A percentile compares a stretch with the other conserved stretches of the same genome.
These are phyloP conservation scores for Xanthorhoe designata DNA, from an alignment of 2,888 invertebrate species.

Conservation along the genomic window DNA sequence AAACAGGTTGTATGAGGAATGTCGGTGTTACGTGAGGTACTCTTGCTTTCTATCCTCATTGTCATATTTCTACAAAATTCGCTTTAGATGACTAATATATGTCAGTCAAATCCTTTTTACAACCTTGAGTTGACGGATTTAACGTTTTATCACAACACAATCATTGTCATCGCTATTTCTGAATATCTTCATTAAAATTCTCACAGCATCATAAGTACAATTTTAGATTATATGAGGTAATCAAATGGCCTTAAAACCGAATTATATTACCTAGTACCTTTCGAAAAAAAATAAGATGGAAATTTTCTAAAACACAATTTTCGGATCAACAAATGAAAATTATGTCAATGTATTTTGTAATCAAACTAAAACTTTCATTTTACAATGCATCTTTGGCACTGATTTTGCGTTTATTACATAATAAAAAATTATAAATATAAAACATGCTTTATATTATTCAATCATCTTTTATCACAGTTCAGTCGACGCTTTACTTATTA, in stretches of 20 bases:
- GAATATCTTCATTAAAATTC: slow-evolving; percentile 24
- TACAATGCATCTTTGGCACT: slow-evolving; percentile 84
- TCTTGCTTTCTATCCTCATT: slow-evolving; percentile 61
- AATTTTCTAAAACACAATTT: no score
- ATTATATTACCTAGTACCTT: not conserved
- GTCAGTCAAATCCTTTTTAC: not conserved
- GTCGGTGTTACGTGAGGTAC: slow-evolving; percentile 53
- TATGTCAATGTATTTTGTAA: no score
- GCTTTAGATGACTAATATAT: slow-evolving; percentile 7
- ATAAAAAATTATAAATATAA: slow-evolving; percentile 66
- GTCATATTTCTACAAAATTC: slow-evolving; percentile 29
- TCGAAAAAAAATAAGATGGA: not conserved
- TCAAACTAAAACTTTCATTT: slow-evolving; percentile 52
- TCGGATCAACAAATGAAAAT: no score
- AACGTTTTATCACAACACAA: slow-evolving; percentile 8
- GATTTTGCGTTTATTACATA: slow-evolving; percentile 75
- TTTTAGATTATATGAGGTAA: slow-evolving; percentile 21
- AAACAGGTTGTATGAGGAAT: slow-evolving; percentile 71
- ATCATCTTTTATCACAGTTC: slow-evolving; percentile 83
- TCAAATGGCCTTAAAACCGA: not conserved
- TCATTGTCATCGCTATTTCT: slow-evolving; percentile 35
- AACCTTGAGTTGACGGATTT: slow-evolving; percentile 23
- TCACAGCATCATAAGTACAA: slow-evolving; percentile 6
- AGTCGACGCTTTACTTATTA: slow-evolving; percentile 62
- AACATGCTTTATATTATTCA: slow-evolving; percentile 63